Evolutionary conservation across 2,113 vertebrate genomes (phyloP).

Genomic region (Xiphophorus maculatus): DNA sequence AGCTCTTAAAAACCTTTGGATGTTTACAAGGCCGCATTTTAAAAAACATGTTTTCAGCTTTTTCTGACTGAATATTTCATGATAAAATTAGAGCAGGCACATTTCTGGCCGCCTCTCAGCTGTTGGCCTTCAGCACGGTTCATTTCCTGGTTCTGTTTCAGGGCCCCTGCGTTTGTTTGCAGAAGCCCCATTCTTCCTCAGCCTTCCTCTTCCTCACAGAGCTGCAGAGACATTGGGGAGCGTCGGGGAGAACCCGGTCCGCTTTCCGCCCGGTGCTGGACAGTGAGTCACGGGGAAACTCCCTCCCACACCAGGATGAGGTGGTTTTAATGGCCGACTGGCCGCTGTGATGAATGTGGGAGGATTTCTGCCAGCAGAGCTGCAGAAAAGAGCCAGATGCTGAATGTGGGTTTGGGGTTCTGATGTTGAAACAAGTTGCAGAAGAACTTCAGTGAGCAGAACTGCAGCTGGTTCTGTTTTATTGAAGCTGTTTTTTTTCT

Average conservation of each 20-base stretch:
- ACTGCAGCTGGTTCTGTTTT: neutral
- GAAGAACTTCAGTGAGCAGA: neutral
- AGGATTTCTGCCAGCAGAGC: slow-evolving; percentile 7
- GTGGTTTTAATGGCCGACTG: slow-evolving; percentile 6
- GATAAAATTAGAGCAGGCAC: neutral
- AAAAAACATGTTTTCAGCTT: no score
- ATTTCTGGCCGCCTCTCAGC: neutral
- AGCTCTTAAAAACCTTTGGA: no score
- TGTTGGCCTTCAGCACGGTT: neutral
- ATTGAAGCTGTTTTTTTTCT: neutral
- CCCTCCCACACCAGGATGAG: slow-evolving; percentile 46
- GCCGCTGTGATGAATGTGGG: neutral
- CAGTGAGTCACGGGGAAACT: slow-evolving; percentile 58
- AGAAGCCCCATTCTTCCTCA: slow-evolving; percentile 22
- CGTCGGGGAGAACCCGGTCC: slow-evolving; percentile 19
- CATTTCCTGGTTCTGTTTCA: slow-evolving; percentile 18
- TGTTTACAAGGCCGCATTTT: no score
- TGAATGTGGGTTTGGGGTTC: slow-evolving; percentile 3
- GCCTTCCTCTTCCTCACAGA: slow-evolving; percentile 45
- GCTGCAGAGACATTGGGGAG: slow-evolving; percentile 4
- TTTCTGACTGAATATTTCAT: neutral
- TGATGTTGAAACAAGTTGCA: neutral
- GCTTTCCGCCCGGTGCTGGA: slow-evolving; percentile 20
- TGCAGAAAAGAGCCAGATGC: slow-evolving; percentile 14
- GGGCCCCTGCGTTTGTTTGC: slow-evolving; percentile 24